Base-by-base conservation (phyloP, 1,140 invertebrate species). In the Pachypsylla venusta region DNA sequence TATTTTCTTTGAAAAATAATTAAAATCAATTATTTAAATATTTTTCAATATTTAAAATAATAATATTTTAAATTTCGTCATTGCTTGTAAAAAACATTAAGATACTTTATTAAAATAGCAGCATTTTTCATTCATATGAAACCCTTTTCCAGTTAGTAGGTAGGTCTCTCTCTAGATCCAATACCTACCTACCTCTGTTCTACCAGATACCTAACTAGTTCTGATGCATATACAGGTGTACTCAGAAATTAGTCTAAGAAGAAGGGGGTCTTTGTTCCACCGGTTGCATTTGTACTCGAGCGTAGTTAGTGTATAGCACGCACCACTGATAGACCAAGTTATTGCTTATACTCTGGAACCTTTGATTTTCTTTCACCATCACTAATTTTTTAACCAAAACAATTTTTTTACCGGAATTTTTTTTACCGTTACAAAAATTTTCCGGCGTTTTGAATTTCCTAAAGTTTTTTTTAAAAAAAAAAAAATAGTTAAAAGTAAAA, bases 301-400 rank as follows among this genome's bases (percentile, higher is more conserved):
- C 42, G 42, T 48, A 48, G 42, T 48, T 22, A 5, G 42, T 48
- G 42, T 48, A 48, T 22, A 48, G 16, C 42, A 48, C 42, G 42
- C 42, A 48, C 42, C 16, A 48, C n/a, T n/a, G 42, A 48, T 48
- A 48, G 42, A 48, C 42, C 42, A 48, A 19, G 42, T 19, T n/a
- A 48, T 22, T 48, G 42, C n/a, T 5, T 22, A 48, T 22, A 19
- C 42, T 48, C 16, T 48, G 42, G 42, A 48, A 48, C 42, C 42
- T n/a, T 48, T 48, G 5, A 19, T 48, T 48, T 48, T 48, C 22
- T 48, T 48, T 48, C 42, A 48, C 42, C 42, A 48, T 48, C 42
- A 48, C 7, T 48, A 19, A 48, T 48, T 48, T 48, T 48, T 22
- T 35, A n/a, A 10, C n/a, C n/a, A n/a, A n/a, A n/a, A n/a, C n/a